These are phyloP conservation scores for Scaeva pyrastri DNA, from an alignment of 2,888 invertebrate genomes.

Conservation along the genomic window DNA sequence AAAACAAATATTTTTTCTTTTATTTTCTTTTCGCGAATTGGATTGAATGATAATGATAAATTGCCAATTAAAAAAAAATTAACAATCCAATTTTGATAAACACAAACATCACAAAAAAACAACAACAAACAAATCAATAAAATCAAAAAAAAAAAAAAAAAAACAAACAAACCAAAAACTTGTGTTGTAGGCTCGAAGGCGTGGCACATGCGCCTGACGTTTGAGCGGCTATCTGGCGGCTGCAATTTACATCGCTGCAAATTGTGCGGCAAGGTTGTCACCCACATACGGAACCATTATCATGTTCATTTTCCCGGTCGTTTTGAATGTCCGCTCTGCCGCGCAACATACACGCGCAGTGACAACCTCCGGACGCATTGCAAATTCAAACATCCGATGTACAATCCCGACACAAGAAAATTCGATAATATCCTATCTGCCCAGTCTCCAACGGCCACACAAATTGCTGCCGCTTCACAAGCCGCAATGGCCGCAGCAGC, in stretches of 20 bases:
- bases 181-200: conserved; percentile 94
- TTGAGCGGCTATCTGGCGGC: conserved; percentile 96
- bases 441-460: conserved; percentile 85
- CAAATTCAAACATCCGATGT: conserved; percentile 96
- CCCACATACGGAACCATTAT: conserved; percentile 97
- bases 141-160: conserved; percentile 46
- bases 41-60: conserved; percentile 56
- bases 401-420: conserved; percentile 94
- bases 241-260: conserved; percentile 97
- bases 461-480: conserved; percentile 84
- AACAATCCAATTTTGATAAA: conserved; percentile 61
- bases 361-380: conserved; percentile 96
- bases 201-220: conserved; percentile 97
- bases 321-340: conserved; percentile 95
- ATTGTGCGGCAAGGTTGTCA: conserved; percentile 97
- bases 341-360: conserved; percentile 95
- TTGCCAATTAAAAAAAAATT: conserved; percentile 30
- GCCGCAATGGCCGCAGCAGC: conserved; percentile 84
- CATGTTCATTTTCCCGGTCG: conserved; percentile 97
- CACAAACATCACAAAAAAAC: too few species aligned
- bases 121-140: conserved; percentile 64
- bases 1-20: conserved; percentile 83
- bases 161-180: conserved; percentile 65
- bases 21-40: conserved; percentile 82
- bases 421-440: conserved; percentile 89